Percentiles rank a stretch among this genome's conserved stretches.
Conservation (phyloP, 2,113 vertebrate genomes). For the Ellobius talpinus region DNA sequence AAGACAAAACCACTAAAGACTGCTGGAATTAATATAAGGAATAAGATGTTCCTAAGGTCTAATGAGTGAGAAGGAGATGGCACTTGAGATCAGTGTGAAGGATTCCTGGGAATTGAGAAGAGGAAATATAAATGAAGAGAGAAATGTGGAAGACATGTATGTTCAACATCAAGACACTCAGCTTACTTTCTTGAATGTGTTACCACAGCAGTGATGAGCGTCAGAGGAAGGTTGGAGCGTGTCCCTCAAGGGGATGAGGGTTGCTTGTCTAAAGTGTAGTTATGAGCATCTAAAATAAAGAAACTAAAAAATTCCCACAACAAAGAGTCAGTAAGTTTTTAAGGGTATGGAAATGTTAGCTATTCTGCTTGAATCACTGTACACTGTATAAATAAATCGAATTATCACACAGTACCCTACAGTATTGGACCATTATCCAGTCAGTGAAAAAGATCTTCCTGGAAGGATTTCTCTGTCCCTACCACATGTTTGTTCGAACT, state of each 20-base stretch:
- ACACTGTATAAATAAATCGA: background rate
- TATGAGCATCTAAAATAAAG: background rate
- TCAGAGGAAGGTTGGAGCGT: background rate
- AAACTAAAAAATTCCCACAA: background rate
- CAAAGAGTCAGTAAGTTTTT: background rate
- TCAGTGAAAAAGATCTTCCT: background rate
- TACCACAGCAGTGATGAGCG: no score
- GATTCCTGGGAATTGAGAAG: background rate
- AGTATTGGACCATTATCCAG: background rate
- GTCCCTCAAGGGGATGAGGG: background rate
- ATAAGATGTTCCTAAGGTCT: background rate
- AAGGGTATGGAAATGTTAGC: background rate
- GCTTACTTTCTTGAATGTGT: background rate
- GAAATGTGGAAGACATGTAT: background rate
- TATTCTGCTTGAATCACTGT: background rate
- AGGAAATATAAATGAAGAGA: background rate
- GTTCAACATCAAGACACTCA: background rate
- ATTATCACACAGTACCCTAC: background rate
- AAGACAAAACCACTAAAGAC: slow-evolving; percentile 8
- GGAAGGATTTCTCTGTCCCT: background rate
- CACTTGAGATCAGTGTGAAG: background rate
- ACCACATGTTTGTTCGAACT: background rate
- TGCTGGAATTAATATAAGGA: slow-evolving; percentile 8
- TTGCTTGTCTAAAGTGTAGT: background rate
- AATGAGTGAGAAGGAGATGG: background rate